Evolutionary conservation across 2,797 vertebrate species (phyloP), one percentile per base, ranked within the genome.

Genomic region (Urophycis tenuis): DNA sequence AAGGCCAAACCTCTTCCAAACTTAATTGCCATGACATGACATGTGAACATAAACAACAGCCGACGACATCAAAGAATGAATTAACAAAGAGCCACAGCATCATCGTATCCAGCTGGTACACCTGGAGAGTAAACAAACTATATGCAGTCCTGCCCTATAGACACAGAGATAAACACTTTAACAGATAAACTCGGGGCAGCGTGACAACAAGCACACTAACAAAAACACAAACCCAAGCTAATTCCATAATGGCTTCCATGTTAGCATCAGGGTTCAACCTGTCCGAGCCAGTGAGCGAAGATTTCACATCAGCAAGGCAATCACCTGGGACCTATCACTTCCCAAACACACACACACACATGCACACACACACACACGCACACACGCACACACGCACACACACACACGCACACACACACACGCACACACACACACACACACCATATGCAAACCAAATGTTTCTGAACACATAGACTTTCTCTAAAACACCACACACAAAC

Each of bases 121-220:
- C 60, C 25, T 29, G 25, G 60, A 67, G 25, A 29, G 22, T 67
- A 12, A 67, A 29, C 60, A 29, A 67, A 67, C 60, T 12, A 25
- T 67, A 29, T 67, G 81, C 87, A 33, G 84, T 86, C 85, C 83
- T 80, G 39, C 74, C 0, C 70, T 77, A 41, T 39, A 86, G 88
- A 82, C 87, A 85, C 79, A 81, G 78, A 75, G 71, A 12, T 34
- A 34, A 12, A 35, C 19, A 36, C 34, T 67, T 67, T 11, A 67
- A 67, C 25, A 67, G 60, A 67, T 67, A 10, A 29, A 25, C 60
- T 12, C 60, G 29, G 29, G 25, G 60, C 11, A 67, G 11, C 25
- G 60, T 2, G 8, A n/a, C 53, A 5, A n/a, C 53, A 4, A 12
- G 53, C 53, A 29, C 25, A 12, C 25, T 29, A 29, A 67, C 25